phyloP scores from a whole-genome alignment of 2,113 vertebrate genomes.

The Martes martes region DNA sequence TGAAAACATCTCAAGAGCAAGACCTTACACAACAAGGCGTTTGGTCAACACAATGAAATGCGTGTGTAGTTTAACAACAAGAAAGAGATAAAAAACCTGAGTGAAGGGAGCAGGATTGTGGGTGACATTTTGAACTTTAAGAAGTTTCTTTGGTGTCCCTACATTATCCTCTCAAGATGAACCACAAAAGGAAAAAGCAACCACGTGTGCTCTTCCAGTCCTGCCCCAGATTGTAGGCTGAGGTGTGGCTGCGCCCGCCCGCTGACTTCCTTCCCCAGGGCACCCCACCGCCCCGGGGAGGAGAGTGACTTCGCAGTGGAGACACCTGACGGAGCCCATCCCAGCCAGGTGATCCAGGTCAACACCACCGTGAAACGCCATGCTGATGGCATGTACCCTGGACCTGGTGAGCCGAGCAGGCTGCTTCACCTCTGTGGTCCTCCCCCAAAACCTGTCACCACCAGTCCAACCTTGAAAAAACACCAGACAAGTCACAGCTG shows the following conservation, averaged over 20 bases:
- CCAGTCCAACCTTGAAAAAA: not conserved
- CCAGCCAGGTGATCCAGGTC: not conserved
- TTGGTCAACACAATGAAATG: not conserved
- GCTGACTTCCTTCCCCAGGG: not conserved
- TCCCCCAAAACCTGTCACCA: not conserved
- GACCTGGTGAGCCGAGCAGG: not conserved
- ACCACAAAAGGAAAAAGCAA: not conserved
- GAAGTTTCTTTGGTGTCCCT: not conserved
- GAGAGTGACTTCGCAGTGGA: no score
- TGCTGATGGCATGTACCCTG: not conserved
- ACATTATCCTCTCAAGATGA: not conserved
- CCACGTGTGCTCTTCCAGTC: not conserved
- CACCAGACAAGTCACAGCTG: not conserved
- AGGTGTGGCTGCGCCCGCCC: rapidly evolving
- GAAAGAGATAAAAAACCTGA: not conserved
- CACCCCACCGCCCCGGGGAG: no score
- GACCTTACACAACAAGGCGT: not conserved
- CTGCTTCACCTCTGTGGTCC: not conserved
- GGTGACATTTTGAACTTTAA: not conserved
- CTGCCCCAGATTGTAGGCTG: not conserved
- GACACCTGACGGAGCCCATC: not conserved
- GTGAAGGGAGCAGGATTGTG: not conserved
- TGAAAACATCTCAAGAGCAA: not conserved
- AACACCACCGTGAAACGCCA: rapidly evolving
- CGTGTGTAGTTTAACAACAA: not conserved